Base-by-base conservation (phyloP, 2,888 invertebrate species). In the Beris chalybata region DNA sequence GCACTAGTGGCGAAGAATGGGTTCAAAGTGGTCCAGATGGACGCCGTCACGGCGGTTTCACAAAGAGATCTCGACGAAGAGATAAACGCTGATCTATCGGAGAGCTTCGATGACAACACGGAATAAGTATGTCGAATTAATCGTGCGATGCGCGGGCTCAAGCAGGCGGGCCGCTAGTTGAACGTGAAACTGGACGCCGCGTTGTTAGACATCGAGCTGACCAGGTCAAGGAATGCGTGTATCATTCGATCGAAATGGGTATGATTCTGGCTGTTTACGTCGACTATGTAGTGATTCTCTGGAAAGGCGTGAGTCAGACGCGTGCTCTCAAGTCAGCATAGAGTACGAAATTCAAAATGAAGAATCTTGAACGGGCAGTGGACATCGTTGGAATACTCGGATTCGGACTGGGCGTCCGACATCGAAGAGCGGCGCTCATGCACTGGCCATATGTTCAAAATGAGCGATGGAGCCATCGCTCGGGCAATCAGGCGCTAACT, bases 11-110 rank as follows among this genome's bases (percentile, higher is more conserved):
- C 61, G 15, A 50, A 65, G 59, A 30, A 44, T 11, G 55, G 55
- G 22, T 66, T n/a, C 53, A 53, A 56, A 54, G 52, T 32, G 5
- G 54, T 29, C 54, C 68, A 52, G 50, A 68, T 68, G 65, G 65
- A 70, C 43, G 67, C 66, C 3, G 61, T 67, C 12, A 68, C 68
- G 2, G 68, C 68, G 12, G 67, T 68, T 56, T 50, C 65, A 6
- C 58, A 70, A 38, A 4, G 38, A 38, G 5, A 38, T 38, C 38
- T 38, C 13, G 65, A 55, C 12, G 69, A 69, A 3, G 32, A 15
- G 53, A 53, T 53, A 29, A 31, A 53, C 30, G 5, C 30, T 6
- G 12, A 29, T 12, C 53, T 31, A 53, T 29, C 53, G 3, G 53
- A 53, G 30, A 5, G 53, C 7, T 53, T 29, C 22, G 29, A 15